phyloP scores from a whole-genome alignment of 2,888 invertebrate species.

The Synergus itoensis region DNA sequence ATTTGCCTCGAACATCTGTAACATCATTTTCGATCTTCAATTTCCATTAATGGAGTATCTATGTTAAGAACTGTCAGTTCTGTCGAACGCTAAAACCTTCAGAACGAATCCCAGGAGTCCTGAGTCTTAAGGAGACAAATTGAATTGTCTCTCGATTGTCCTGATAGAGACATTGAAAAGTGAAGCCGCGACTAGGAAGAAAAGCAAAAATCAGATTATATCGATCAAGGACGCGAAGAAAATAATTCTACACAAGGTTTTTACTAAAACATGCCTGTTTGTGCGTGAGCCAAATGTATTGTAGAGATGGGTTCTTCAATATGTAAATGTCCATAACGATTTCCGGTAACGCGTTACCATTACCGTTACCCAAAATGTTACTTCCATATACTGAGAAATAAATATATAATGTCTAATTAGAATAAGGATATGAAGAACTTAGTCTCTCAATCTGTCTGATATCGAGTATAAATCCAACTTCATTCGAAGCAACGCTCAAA shows the following conservation, averaged over 20 bases:
- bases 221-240: background rate
- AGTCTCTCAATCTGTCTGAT: background rate
- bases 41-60: background rate
- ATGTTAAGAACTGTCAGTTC: background rate
- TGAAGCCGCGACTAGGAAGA: background rate
- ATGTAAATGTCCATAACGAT: no score
- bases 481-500: background rate
- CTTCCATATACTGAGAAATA: no score
- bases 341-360: no score
- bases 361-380: no score
- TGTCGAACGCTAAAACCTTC: background rate
- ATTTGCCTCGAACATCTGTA: background rate
- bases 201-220: background rate
- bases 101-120: background rate
- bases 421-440: no score
- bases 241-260: background rate
- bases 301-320: no score
- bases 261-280: no score
- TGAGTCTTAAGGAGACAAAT: background rate
- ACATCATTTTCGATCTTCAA: background rate
- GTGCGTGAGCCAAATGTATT: no score
- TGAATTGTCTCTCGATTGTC: slow-evolving; percentile 6
- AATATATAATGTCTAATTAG: no score
- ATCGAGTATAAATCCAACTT: background rate
- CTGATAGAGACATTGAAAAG: background rate